Conservation (phyloP, 2,888 invertebrate genomes). For the Plebejus anna region DNA sequence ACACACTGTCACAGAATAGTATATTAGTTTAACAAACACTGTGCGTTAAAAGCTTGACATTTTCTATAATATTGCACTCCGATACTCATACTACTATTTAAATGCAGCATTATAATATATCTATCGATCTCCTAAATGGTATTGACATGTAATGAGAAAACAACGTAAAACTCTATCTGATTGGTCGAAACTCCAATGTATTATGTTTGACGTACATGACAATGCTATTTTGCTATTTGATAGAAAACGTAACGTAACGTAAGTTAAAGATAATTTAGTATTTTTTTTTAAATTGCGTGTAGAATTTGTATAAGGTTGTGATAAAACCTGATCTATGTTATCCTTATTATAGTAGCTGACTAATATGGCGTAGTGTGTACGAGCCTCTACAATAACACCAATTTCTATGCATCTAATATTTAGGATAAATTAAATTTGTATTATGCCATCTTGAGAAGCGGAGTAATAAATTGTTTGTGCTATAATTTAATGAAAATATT, state of each 20-base stretch:
- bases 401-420: background rate
- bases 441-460: conserved; percentile 9
- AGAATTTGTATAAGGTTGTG: background rate
- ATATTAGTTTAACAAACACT: background rate
- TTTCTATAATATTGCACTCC: background rate
- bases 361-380: background rate
- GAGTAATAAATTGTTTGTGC: conserved; percentile 12
- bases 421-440: conserved; percentile 19
- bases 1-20: background rate
- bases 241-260: too few species aligned
- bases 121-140: background rate
- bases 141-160: too few species aligned
- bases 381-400: background rate
- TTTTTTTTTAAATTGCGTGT: background rate
- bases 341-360: background rate
- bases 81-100: background rate
- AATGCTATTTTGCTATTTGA: too few species aligned
- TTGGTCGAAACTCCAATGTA: too few species aligned
- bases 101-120: background rate
- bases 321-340: background rate
- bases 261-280: background rate
- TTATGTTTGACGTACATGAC: too few species aligned
- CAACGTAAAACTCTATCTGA: too few species aligned
- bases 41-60: background rate
- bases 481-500: conserved; percentile 19